phyloP scores from a whole-genome alignment of 2,797 vertebrate species.

The Etheostoma perlongum region DNA sequence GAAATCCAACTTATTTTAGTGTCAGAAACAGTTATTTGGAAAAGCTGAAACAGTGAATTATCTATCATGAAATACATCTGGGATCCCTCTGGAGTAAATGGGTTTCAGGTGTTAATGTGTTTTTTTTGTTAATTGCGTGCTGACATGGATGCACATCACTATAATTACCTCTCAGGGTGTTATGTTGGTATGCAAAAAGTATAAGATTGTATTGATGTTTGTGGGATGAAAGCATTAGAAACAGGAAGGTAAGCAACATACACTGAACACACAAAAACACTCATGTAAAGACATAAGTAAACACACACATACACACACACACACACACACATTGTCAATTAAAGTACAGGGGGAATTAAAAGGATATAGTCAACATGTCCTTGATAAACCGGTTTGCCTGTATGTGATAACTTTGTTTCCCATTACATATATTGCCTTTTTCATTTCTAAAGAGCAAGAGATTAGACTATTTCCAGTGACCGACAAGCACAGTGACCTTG shows the following conservation, averaged over 20 bases:
- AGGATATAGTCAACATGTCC: conserved; percentile 1
- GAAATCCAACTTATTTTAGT: not conserved
- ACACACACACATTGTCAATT: conserved; percentile 1
- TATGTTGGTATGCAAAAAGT: no score
- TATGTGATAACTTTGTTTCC: conserved; percentile 7
- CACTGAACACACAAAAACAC: no score
- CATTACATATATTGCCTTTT: conserved; percentile 13
- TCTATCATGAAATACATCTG: conserved; percentile 3
- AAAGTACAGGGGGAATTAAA: conserved; percentile 8
- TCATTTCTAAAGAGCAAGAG: not conserved
- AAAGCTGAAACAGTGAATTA: conserved; percentile 3
- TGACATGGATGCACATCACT: not conserved
- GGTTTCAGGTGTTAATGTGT: conserved; percentile 45
- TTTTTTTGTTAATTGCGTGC: conserved; percentile 18
- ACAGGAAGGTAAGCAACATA: no score
- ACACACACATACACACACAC: not conserved
- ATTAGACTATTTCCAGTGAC: not conserved
- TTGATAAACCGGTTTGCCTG: conserved; percentile 17
- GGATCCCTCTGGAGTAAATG: conserved; percentile 52
- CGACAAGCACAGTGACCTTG: not conserved
- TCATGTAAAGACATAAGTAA: not conserved
- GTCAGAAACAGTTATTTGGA: not conserved
- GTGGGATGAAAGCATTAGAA: no score
- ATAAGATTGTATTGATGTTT: no score
- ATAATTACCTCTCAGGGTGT: not conserved